Base-by-base conservation (phyloP, 2,797 vertebrate species). In the Anguilla obscura region DNA sequence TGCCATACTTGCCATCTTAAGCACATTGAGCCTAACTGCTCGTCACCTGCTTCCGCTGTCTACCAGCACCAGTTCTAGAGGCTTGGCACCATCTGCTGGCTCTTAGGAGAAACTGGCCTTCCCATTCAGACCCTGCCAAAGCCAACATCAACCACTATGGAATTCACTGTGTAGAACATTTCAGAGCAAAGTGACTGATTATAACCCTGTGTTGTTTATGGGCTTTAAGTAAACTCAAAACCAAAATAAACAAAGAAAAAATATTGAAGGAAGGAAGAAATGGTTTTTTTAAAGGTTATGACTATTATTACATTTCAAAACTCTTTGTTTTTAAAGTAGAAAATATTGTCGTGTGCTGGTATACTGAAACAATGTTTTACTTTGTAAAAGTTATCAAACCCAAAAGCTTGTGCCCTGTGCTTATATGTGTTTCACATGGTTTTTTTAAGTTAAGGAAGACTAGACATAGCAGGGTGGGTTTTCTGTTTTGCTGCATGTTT, bases 1-100 rank as follows among this genome's bases (percentile, higher is more conserved):
- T 99, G 98, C 93, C 98, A 98, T 92, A 92, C 96, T 85, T 99
- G 98, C 93, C 98, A 99, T 16, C 95, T 99, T 87, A 97, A 97
- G 89, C 96, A 98, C 92, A 97, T 98, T 58, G 96, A 98, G 92
- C 94, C 94, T 0, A 93, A 94, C 89, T 89, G 94, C 88, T 87
- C 95, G 54, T 91, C 93, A 21, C 86, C 92, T 0, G 84, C 94
- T 0, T n/a, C 95, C 0, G 66, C 93, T 2, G 63, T 89, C 85
- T 96, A 94, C 92, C 96, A 94, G 92, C 95, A 85, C 88, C 93
- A 88, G 88, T 93, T 94, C 91, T 94, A 93, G 93, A 88, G 33
- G 85, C 87, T 89, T 90, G 88, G 92, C 84, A 92, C 94, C 95
- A 89, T 89, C 95, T 92, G 89, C 87, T 95, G 95, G 94, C 86